Evolutionary conservation across 2,888 invertebrate genomes (phyloP).

Genomic region (Cryptus viduatorius): DNA sequence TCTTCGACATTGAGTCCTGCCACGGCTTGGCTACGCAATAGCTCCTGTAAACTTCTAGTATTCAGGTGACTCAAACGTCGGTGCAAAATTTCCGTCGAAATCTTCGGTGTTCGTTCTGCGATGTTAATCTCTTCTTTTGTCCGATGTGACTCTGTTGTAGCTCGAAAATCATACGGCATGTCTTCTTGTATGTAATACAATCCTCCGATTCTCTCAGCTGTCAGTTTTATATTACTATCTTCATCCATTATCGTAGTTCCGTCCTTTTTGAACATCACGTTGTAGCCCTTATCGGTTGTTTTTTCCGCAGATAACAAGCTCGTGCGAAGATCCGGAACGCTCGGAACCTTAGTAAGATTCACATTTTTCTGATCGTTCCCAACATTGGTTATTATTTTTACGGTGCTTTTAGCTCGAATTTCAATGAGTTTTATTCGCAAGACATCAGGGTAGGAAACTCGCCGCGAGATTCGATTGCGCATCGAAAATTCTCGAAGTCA

Average conservation of each 20-base stretch:
- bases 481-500: slow-evolving; percentile 40
- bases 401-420: slow-evolving; percentile 44
- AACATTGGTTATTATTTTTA: slow-evolving; percentile 21
- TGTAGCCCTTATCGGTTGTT: slow-evolving; percentile 47
- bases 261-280: slow-evolving; percentile 54
- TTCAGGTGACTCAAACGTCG: slow-evolving; percentile 44
- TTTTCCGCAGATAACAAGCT: slow-evolving; percentile 61
- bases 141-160: slow-evolving; percentile 1
- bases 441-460: slow-evolving; percentile 22
- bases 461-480: slow-evolving; percentile 45
- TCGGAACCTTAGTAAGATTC: slow-evolving; percentile 51
- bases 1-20: slow-evolving; percentile 22
- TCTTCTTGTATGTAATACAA: slow-evolving; percentile 58
- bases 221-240: slow-evolving; percentile 46
- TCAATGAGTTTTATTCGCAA: slow-evolving; percentile 49
- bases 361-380: slow-evolving; percentile 29
- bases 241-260: slow-evolving; percentile 46
- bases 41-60: slow-evolving; percentile 40
- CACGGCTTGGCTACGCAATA: slow-evolving; percentile 48
- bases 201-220: slow-evolving; percentile 42
- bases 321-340: slow-evolving; percentile 54
- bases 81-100: slow-evolving; percentile 51
- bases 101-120: slow-evolving; percentile 54
- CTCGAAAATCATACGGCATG: slow-evolving; percentile 4
- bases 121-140: slow-evolving; percentile 4